A percentile compares a stretch with the other conserved stretches of the same genome.
These are phyloP conservation scores for Leucophenga montana DNA, from an alignment of 2,888 invertebrate species.

Conservation along the genomic window DNA sequence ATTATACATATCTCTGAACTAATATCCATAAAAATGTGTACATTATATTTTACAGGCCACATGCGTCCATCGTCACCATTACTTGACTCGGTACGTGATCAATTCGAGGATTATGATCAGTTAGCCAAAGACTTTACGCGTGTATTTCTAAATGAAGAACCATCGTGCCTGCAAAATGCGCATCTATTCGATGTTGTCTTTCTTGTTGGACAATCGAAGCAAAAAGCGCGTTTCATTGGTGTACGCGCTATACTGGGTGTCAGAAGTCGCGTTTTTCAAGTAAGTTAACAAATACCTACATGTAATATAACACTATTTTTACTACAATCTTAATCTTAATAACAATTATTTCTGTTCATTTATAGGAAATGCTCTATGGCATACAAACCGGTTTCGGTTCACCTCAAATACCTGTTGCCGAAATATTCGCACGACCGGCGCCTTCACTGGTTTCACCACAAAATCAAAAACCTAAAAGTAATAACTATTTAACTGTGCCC, in stretches of 20 bases:
- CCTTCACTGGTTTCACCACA: constrained; percentile 90
- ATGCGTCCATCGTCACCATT: constrained; percentile 95
- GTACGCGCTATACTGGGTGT: constrained; percentile 93
- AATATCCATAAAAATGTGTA: no score
- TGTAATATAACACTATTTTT: no score
- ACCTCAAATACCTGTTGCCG: constrained; percentile 93
- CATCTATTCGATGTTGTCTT: constrained; percentile 93
- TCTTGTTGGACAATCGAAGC: constrained; percentile 92
- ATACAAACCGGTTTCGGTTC: constrained; percentile 95
- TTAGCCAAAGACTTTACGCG: constrained; percentile 93
- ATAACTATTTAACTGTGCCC: constrained; percentile 93
- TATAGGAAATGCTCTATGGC: constrained; percentile 93
- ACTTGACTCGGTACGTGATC: constrained; percentile 92
- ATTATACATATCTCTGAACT: background rate
- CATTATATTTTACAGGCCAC: constrained; percentile 79
- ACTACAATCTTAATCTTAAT: no score
- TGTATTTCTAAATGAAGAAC: constrained; percentile 89
- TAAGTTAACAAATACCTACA: no score
- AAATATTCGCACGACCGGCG: constrained; percentile 87
- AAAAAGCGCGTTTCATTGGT: constrained; percentile 91
- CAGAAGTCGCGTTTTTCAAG: constrained; percentile 82
- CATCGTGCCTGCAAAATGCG: constrained; percentile 84
- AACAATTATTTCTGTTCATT: constrained; percentile 75
- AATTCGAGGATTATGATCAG: constrained; percentile 95
- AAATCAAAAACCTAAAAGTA: constrained; percentile 89